phyloP scores from a whole-genome alignment of 1,140 invertebrate genomes.

The Physella acuta region DNA sequence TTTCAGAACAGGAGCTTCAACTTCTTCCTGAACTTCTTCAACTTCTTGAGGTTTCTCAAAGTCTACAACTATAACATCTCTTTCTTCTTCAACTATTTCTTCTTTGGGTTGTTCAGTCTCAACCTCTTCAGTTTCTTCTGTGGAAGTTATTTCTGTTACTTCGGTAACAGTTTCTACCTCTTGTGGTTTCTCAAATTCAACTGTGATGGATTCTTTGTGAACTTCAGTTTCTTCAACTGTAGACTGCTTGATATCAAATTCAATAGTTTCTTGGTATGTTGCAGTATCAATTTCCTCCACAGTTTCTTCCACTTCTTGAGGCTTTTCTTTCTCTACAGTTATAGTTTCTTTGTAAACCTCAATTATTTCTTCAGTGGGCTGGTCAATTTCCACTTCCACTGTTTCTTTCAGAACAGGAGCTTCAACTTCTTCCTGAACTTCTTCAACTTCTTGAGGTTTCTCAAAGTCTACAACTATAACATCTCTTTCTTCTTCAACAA shows the following conservation, averaged over 20 bases:
- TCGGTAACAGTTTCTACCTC: slow-evolving; percentile 29
- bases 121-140: slow-evolving; percentile 18
- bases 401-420: slow-evolving; percentile 12
- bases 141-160: slow-evolving; percentile 20
- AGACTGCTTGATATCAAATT: slow-evolving; percentile 26
- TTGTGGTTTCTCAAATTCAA: slow-evolving; percentile 27
- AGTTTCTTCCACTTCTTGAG: slow-evolving; percentile 11
- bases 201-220: slow-evolving; percentile 29
- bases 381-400: slow-evolving; percentile 10
- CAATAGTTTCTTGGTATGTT: slow-evolving; percentile 23
- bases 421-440: slow-evolving; percentile 16
- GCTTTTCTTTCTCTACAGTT: slow-evolving; percentile 6
- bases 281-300: slow-evolving; percentile 21
- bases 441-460: neutral
- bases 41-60: slow-evolving; percentile 28
- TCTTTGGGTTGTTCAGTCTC: slow-evolving; percentile 26
- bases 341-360: neutral
- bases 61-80: slow-evolving; percentile 28
- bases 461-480: neutral
- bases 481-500: neutral
- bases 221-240: slow-evolving; percentile 25
- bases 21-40: slow-evolving; percentile 21
- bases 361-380: neutral
- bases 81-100: slow-evolving; percentile 28
- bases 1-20: slow-evolving; percentile 11